Conservation (phyloP, 2,888 invertebrate genomes). For the Monopis laevigella region DNA sequence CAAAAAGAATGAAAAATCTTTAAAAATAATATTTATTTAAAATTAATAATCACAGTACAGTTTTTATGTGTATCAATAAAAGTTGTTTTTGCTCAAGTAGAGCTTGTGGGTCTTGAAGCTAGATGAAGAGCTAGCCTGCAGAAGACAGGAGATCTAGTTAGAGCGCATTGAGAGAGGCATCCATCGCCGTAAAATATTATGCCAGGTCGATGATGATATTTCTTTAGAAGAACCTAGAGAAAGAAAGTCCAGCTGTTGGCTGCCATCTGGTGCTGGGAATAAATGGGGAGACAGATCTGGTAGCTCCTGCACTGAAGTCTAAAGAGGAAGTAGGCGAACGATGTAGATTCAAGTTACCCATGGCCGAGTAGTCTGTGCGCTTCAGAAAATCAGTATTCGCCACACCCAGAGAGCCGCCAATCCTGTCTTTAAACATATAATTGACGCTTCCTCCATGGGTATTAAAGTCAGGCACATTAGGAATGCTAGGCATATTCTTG, state of each 20-base stretch:
- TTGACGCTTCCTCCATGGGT: conserved; percentile 36
- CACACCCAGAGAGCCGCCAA: conserved; percentile 27
- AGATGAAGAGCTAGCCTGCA: no score
- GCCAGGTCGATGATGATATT: no score
- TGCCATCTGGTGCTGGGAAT: conserved; percentile 27
- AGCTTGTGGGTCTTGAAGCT: no score
- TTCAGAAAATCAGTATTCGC: conserved; percentile 29
- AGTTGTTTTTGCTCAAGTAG: no score
- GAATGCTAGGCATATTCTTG: conserved; percentile 30
- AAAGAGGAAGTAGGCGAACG: conserved; percentile 24
- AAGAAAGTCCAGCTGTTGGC: conserved; percentile 26
- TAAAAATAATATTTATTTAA: no score
- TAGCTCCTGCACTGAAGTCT: conserved; percentile 33
- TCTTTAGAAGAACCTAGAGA: conserved; percentile 16
- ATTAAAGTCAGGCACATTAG: conserved; percentile 34
- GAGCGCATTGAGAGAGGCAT: no score
- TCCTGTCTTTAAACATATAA: conserved; percentile 34
- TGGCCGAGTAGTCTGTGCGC: conserved; percentile 31
- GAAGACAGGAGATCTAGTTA: no score
- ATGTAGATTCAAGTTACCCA: conserved; percentile 32
- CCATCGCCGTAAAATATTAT: no score
- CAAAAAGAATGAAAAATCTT: no score
- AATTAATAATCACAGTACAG: no score
- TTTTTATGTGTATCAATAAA: no score
- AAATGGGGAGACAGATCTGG: conserved; percentile 29